Percentiles rank a stretch among this genome's conserved stretches.
These are phyloP conservation scores for Trachemys scripta DNA, from an alignment of 2,113 vertebrate species.

Conservation along the genomic window DNA sequence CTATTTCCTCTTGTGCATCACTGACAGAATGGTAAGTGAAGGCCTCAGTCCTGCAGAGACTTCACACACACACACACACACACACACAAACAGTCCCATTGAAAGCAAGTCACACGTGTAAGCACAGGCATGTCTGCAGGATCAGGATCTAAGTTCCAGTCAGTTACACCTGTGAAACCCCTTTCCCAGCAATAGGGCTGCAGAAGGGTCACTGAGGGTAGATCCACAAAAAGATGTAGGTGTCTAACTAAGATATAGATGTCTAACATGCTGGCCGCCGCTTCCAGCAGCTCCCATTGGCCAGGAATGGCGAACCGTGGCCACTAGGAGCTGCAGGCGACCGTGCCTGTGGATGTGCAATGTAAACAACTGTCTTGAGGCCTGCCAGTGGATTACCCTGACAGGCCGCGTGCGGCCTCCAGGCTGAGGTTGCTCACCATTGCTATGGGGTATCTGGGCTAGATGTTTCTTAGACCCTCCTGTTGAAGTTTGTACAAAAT, in stretches of 20 bases:
- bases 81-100: background rate
- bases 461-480: background rate
- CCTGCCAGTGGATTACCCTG: no score
- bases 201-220: background rate
- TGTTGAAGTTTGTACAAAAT: background rate
- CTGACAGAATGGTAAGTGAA: background rate
- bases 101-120: rapidly evolving
- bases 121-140: background rate
- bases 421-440: no score
- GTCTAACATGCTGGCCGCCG: no score
- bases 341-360: no score
- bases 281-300: no score
- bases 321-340: no score
- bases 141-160: background rate
- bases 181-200: conserved; percentile 27
- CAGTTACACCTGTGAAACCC: conserved; percentile 21
- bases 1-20: background rate
- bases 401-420: no score
- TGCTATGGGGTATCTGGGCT: background rate
- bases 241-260: background rate
- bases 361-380: no score
- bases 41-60: background rate
- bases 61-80: background rate
- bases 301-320: no score
- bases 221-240: background rate